Evolutionary conservation across 2,888 invertebrate genomes (phyloP), one percentile per base, ranked within the genome.

Genomic region (Phlogophora meticulosa): DNA sequence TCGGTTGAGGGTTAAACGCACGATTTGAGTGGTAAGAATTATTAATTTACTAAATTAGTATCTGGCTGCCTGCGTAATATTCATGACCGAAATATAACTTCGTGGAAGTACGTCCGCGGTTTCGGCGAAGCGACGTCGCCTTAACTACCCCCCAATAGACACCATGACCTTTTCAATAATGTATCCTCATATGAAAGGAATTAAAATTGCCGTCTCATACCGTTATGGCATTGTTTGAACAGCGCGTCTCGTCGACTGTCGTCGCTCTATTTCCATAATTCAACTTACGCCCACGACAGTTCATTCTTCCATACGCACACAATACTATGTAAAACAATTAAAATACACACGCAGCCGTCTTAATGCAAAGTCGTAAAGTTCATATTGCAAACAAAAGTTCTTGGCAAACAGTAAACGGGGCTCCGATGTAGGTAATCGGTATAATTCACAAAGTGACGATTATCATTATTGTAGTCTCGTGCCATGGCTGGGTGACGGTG

Each of bases 241-340:
- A 87, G 73, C 60, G 81, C 73, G 71, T 57, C 76, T 81, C 78
- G 73, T 66, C 69, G 83, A 58, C 85, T 83, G 88, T 86, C 89
- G 86, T 80, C 88, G 93, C 88, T 93, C 93, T 88, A 93, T 93
- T 93, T 93, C 91, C 93, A 93, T 94, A 94, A 92, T 90, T 92
- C 92, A 91, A 88, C 84, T 77, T 80, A 89, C 92, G 85, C 93
- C 92, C 88, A 92, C 92, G 85, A 73, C 76, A 48, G 81, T 84
- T 87, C 91, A 91, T 92, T 92, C 91, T 89, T 91, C 87, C 86
- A 86, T 85, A 83, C 80, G 77, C 81, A 82, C 70, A 81, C 74
- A 72, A 74, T 72, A 71, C 75, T 71, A 75, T 73, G 66, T 67
- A 76, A 78, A 78, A 78, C 71, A 77, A 77, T 82, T 78, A 75